phyloP scores from a whole-genome alignment of 2,113 vertebrate genomes.

The Reinhardtius hippoglossoides region DNA sequence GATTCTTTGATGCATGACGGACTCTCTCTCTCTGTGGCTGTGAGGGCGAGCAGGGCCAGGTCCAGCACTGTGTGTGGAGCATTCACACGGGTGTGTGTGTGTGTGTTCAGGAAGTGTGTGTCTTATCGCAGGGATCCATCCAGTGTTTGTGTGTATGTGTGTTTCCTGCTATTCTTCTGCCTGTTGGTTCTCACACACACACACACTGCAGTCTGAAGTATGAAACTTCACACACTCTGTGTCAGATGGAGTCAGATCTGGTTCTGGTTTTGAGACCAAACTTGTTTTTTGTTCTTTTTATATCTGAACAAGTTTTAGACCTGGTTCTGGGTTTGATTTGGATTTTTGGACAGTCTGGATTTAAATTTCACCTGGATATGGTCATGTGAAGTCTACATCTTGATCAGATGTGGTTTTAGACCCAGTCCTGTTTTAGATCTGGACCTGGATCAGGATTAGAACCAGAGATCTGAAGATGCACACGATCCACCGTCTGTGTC shows the following conservation, averaged over 20 bases:
- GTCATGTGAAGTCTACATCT: too few relatives aligned
- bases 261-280: neutral
- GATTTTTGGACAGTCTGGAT: too few relatives aligned
- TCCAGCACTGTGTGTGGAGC: neutral
- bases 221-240: too few relatives aligned
- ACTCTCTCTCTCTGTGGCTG: too few relatives aligned
- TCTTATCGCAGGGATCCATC: slow-evolving; percentile 62
- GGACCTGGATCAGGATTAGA: slow-evolving; percentile 1
- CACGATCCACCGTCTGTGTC: slow-evolving; percentile 91
- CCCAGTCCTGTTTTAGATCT: neutral
- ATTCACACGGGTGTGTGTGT: slow-evolving; percentile 17
- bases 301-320: neutral
- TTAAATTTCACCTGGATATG: too few relatives aligned
- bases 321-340: neutral
- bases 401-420: neutral
- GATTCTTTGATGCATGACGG: too few relatives aligned
- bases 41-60: too few relatives aligned
- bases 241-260: neutral
- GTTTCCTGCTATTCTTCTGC: slow-evolving; percentile 67
- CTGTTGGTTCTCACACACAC: slow-evolving; percentile 44
- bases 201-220: neutral
- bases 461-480: slow-evolving; percentile 82
- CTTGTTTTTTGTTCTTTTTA: neutral
- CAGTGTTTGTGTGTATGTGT: slow-evolving; percentile 53
- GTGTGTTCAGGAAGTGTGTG: slow-evolving; percentile 55